These are phyloP conservation scores for Tricholauxania praeusta DNA, from an alignment of 2,888 invertebrate species.

Conservation along the genomic window DNA sequence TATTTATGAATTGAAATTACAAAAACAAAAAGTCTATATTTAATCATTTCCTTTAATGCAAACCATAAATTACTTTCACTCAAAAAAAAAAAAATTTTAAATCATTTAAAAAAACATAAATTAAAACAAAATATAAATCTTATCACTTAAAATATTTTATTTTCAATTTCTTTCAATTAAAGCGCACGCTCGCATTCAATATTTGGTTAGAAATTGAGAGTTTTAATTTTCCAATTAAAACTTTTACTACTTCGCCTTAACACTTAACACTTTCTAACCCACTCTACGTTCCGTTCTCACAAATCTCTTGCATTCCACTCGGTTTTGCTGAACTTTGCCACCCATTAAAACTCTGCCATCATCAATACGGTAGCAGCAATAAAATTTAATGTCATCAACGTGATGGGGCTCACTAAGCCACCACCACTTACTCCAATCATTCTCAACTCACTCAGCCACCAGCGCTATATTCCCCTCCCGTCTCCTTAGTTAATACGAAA, in stretches of 20 bases:
- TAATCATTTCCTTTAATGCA: no score
- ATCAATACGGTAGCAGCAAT: slow-evolving; percentile 18
- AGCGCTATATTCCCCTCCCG: neutral
- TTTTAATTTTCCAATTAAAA: slow-evolving; percentile 13
- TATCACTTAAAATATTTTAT: neutral
- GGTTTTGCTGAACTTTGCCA: neutral
- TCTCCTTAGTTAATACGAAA: neutral
- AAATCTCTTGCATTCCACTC: neutral
- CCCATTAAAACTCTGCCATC: slow-evolving; percentile 7
- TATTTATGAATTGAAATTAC: no score
- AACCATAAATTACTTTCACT: no score
- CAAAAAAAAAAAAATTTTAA: no score
- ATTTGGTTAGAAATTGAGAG: no score
- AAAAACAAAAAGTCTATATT: no score
- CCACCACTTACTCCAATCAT: neutral
- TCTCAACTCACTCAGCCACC: neutral
- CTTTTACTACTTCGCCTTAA: slow-evolving; percentile 1
- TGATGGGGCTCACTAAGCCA: slow-evolving; percentile 12
- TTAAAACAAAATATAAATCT: neutral
- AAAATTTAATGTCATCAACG: slow-evolving; percentile 13
- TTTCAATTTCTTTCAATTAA: slow-evolving; percentile 9
- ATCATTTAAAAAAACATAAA: no score
- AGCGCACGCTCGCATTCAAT: neutral
- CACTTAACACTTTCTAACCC: neutral
- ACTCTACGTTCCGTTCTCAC: neutral